Evolutionary conservation across 2,888 invertebrate genomes (phyloP), one percentile per base, ranked within the genome.

Genomic region (Drosophila suboccidentalis): DNA sequence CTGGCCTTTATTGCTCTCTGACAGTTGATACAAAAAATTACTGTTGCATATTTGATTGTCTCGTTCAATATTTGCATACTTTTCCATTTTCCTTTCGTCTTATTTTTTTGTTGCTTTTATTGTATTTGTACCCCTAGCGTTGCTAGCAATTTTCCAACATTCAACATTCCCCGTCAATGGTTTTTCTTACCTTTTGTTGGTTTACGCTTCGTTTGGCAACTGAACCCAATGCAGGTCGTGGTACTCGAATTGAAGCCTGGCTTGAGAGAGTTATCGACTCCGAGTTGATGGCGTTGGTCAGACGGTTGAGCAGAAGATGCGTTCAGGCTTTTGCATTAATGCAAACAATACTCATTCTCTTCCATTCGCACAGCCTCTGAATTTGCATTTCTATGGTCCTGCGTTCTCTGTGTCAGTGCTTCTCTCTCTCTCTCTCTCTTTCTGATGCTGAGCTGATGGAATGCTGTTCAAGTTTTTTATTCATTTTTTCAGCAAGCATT

Each of bases 41-140:
- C 81, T 75, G 78, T 79, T 86, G 88, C 86, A 87, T 87, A 87
- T 86, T 87, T 87, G 88, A 87, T 87, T 87, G 88, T 85, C 83
- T 80, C 71, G 88, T 75, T 80, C 86, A 87, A 87, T 87, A 87
- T 87, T 87, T 87, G 86, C 86, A 87, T 87, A 81, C 71, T 76
- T 76, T 78, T 60, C 51, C 82, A 76, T 74, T 73, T 69, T 51
- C 63, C 50, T 64, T 59, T 36, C 34, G 41, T 53, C 67, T 69
- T 43, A 41, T n/a, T 64, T 10, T 44, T 34, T 26, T 26, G 34
- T 61, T 32, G 39, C 43, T 39, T 19, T 38, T 57, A 26, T 26
- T 29, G 1, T 29, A 29, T 29, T n/a, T 54, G 15, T 58, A 61
- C 67, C 63, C 78, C 65, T 44, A 34, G 54, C 36, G 17, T 13